These are phyloP conservation scores for Crioceris asparagi DNA, from an alignment of 2,888 invertebrate species.

Conservation along the genomic window DNA sequence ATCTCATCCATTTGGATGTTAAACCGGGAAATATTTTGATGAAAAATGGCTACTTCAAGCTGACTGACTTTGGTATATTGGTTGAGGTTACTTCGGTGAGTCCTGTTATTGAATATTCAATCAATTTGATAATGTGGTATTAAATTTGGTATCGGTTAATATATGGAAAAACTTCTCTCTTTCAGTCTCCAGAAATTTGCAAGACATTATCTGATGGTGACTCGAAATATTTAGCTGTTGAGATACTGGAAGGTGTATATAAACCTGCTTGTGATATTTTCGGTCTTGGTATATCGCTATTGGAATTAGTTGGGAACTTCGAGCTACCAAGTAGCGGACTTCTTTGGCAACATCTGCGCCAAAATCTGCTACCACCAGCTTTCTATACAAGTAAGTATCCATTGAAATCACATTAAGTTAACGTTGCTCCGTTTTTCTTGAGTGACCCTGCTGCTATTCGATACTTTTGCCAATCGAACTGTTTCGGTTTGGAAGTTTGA, in stretches of 20 bases:
- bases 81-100: slow-evolving; percentile 47
- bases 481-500: no score
- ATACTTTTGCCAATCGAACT: no score
- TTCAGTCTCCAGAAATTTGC: slow-evolving; percentile 15
- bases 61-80: slow-evolving; percentile 67
- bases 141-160: no score
- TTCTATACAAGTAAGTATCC: slow-evolving; percentile 22
- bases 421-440: no score
- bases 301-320: slow-evolving; percentile 60
- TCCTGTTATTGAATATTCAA: no score
- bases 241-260: slow-evolving; percentile 51
- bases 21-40: slow-evolving; percentile 70
- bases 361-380: slow-evolving; percentile 17
- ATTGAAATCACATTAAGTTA: not conserved
- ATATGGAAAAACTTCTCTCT: no score
- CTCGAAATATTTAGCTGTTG: slow-evolving; percentile 63
- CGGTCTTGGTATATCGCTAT: slow-evolving; percentile 59
- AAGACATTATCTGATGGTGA: slow-evolving; percentile 55
- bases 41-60: slow-evolving; percentile 53
- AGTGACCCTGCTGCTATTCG: no score
- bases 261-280: slow-evolving; percentile 64
- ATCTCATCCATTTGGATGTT: slow-evolving; percentile 64
- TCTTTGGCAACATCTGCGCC: slow-evolving; percentile 47
- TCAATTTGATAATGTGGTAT: slow-evolving; percentile 1
- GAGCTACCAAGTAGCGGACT: slow-evolving; percentile 58